Evolutionary conservation across 2,113 vertebrate species (phyloP).

Genomic region (Rhea pennata): DNA sequence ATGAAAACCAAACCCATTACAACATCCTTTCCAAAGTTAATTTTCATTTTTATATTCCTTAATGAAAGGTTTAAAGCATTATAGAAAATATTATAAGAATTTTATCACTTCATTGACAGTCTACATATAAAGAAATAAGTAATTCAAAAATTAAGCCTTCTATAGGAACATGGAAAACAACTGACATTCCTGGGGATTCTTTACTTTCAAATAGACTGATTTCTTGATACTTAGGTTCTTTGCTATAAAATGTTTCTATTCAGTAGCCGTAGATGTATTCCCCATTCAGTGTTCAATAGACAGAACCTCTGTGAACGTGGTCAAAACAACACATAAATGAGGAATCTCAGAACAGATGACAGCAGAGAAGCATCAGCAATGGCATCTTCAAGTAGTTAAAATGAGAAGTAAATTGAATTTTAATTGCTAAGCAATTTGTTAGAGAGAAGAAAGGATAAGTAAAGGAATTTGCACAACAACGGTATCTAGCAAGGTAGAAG

Average conservation of each 20-base stretch:
- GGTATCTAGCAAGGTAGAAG: neutral
- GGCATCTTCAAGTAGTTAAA: neutral
- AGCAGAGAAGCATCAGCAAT: neutral
- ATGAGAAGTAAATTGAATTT: neutral
- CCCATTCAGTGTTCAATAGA: neutral
- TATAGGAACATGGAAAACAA: neutral
- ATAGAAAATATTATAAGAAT: neutral
- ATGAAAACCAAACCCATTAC: neutral
- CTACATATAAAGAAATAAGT: neutral
- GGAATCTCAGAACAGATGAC: neutral
- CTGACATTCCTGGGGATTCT: neutral
- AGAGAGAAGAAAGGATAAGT: neutral
- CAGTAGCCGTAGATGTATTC: neutral
- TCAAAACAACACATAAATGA: neutral
- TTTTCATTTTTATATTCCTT: neutral
- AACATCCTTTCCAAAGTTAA: neutral
- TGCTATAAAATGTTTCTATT: neutral
- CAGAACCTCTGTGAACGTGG: neutral
- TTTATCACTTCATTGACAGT: neutral
- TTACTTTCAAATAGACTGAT: neutral
- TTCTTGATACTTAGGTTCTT: neutral
- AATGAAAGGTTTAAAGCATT: neutral
- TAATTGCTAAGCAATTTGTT: neutral
- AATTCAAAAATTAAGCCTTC: neutral
- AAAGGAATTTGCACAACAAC: neutral